Evolutionary conservation across 1,140 invertebrate genomes (phyloP), one percentile per base, ranked within the genome.

Genomic region (Ceratosolen fusciceps): DNA sequence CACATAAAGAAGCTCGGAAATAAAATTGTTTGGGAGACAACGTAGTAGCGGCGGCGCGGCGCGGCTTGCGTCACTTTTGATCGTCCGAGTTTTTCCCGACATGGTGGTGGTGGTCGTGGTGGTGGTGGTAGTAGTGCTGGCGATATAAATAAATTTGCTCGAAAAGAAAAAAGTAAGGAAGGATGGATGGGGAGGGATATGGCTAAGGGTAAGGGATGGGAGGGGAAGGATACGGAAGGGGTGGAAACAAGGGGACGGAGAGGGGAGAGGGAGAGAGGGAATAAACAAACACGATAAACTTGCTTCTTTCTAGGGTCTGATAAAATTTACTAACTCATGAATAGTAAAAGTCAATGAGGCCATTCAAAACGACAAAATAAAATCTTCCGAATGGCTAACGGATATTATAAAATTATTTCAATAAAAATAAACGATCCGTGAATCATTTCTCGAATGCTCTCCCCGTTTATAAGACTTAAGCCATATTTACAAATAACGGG

Each of bases 351-450:
- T 74, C 56, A 47, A 74, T 74, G 43, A 4, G 21, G 24, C 24
- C 1, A 29, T 74, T 47, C n/a, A 60, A 62, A 74, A 62, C 31
- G 72, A 43, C 54, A 60, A 74, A 74, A 60, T 74, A 74, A 60
- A 60, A 34, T 74, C 54, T 56, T 37, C 31, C 9, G 37, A 56
- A 54, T 49, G 2, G 19, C 29, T 52, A n/a, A 29, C 43, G 31
- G 19, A 29, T 24, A 16, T 39, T 39, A 39, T 54, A 3, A 8
- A 31, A 31, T 37, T 58, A 19, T 24, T 31, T 37, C 26, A 56
- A 43, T 71, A 52, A 19, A 52, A 71, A 71, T 19, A 71, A 70
- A 71, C 67, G 47, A 47, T 26, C 67, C 0, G 31, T 65, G 5
- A 21, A 39, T 65, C 31, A 65, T 39, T 65, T 65, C 19, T 37